Evolutionary conservation across 2,797 vertebrate species (phyloP), one percentile per base, ranked within the genome.

Genomic region (Cossypha heuglini): DNA sequence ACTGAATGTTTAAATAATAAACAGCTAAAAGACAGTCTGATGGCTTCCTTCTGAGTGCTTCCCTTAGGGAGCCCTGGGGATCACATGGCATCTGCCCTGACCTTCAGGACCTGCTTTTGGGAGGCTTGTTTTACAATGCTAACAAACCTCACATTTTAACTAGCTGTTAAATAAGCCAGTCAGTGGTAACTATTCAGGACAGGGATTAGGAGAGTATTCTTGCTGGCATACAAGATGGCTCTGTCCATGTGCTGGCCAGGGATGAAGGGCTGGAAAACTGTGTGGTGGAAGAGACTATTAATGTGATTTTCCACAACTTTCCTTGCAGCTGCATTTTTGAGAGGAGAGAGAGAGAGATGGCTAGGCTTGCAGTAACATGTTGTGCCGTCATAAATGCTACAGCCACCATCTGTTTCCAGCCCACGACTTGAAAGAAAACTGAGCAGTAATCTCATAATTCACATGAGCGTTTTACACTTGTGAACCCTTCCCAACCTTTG

Each of bases 361-460:
- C 80, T 59, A 54, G 94, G 90, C 97, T 91, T 98, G 97, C 96
- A 83, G 55, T 94, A 97, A 96, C 97, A 96, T 95, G 97, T 97
- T 95, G 91, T 61, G 72, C 89, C 88, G 81, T 89, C 87, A 66
- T 89, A 96, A 96, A 96, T 86, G 91, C 95, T 89, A 90, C 97
- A 93, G 93, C 95, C 96, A 94, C 96, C 95, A 95, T 94, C 96
- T 97, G 95, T 94, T 94, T 95, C 91, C 85, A 93, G 91, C 93
- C 95, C 93, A 93, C 91, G 80, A 95, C 96, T 96, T 97, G 95
- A 97, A 97, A 97, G 96, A 96, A 96, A 96, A 97, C 92, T 95
- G 95, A 93, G 94, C 87, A 79, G 62, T 94, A 96, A 96, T 96
- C 96, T 97, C 93, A 78, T 92, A 81, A 96, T 95, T 96, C 95